Percentiles rank a stretch among this genome's conserved stretches.
These are phyloP conservation scores for Ischnus inquisitorius DNA, from an alignment of 2,888 invertebrate species.

Conservation along the genomic window DNA sequence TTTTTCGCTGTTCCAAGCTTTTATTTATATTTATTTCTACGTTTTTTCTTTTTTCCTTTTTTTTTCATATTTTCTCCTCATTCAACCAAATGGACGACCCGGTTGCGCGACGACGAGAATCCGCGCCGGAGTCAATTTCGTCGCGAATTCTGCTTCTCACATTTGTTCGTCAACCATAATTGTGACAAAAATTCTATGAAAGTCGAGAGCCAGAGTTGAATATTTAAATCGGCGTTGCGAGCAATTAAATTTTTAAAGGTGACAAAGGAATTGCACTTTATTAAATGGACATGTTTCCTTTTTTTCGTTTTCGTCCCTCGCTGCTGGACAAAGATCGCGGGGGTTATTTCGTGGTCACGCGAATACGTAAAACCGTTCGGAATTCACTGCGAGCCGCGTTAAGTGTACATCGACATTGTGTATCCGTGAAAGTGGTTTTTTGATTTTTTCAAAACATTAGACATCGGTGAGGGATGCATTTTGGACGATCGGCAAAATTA, in stretches of 20 bases:
- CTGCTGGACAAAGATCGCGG: background rate
- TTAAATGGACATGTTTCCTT: background rate
- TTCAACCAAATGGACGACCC: conserved; percentile 23
- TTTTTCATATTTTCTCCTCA: background rate
- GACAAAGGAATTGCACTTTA: conserved; percentile 17
- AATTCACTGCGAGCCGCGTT: background rate
- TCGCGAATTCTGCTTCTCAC: background rate
- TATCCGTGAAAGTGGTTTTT: background rate
- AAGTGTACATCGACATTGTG: background rate
- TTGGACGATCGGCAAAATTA: background rate
- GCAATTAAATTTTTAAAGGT: conserved; percentile 3
- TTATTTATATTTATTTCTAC: background rate
- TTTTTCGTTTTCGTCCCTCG: background rate
- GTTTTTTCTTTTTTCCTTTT: background rate
- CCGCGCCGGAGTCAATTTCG: background rate
- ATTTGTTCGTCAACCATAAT: conserved; percentile 20
- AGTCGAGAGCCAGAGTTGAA: conserved; percentile 1
- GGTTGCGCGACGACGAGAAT: conserved; percentile 4
- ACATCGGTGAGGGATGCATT: background rate
- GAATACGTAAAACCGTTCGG: background rate
- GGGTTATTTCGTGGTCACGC: background rate
- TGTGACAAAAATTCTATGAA: background rate
- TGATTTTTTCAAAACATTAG: background rate
- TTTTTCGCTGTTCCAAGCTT: background rate
- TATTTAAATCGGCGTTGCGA: conserved; percentile 7